phyloP scores from a whole-genome alignment of 1,140 invertebrate genomes.

The Eulimnadia texana region DNA sequence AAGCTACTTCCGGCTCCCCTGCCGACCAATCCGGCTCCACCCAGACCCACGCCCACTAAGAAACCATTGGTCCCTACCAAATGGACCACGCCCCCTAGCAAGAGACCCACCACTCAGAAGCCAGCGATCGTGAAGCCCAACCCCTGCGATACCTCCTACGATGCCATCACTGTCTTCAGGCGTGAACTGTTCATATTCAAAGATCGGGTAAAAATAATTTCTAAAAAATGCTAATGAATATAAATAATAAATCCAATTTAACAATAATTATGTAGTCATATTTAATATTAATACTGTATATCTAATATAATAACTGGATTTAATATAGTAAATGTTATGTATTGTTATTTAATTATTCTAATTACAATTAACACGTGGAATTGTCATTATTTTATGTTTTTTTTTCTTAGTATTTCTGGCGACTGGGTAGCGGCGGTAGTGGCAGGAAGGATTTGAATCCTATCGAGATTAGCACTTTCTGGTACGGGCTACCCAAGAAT shows the following conservation, averaged over 20 bases:
- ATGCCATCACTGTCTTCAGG: slow-evolving; percentile 74
- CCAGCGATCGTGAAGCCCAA: slow-evolving; percentile 39
- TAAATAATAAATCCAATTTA: no score
- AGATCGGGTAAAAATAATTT: slow-evolving; percentile 47
- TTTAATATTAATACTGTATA: no score
- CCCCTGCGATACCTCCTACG: slow-evolving; percentile 69
- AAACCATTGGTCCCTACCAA: neutral
- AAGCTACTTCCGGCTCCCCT: neutral
- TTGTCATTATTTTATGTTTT: slow-evolving; percentile 24
- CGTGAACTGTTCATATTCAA: slow-evolving; percentile 82
- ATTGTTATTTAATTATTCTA: no score
- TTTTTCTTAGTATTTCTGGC: slow-evolving; percentile 44
- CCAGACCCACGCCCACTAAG: neutral
- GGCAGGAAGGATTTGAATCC: slow-evolving; percentile 46
- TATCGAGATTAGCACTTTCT: slow-evolving; percentile 54
- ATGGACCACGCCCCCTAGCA: slow-evolving; percentile 22
- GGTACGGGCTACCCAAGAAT: slow-evolving; percentile 50
- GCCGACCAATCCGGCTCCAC: neutral
- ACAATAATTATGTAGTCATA: no score
- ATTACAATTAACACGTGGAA: no score
- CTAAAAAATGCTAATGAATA: neutral
- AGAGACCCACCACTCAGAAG: slow-evolving; percentile 23
- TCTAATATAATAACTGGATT: no score
- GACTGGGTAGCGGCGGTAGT: slow-evolving; percentile 36
- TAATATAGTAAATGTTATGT: no score